Evolutionary conservation across 2,888 invertebrate species (phyloP).

Genomic region (Cryptophagus acutangulus): DNA sequence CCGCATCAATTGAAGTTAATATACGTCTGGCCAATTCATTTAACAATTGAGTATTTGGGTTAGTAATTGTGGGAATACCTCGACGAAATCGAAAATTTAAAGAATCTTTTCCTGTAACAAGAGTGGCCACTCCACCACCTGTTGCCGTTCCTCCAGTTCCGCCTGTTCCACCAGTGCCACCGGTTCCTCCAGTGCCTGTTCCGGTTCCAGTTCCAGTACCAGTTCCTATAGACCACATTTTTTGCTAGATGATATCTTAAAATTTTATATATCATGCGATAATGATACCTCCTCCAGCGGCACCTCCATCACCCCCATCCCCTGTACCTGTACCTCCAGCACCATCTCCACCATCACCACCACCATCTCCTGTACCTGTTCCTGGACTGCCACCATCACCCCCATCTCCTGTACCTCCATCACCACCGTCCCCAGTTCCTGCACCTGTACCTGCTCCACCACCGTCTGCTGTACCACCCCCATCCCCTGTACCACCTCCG

Average conservation of each 20-base stretch:
- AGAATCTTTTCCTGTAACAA: constrained; percentile 22
- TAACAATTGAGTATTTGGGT: constrained; percentile 44
- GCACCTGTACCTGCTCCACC: constrained; percentile 7
- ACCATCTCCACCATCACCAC: constrained; percentile 7
- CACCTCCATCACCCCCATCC: constrained; percentile 5
- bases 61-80: constrained; percentile 37
- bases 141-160: constrained; percentile 12
- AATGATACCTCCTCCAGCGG: constrained; percentile 12
- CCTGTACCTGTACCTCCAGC: constrained; percentile 13
- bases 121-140: constrained; percentile 11
- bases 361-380: constrained; percentile 7
- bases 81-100: constrained; percentile 42
- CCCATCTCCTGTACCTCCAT: constrained; percentile 3
- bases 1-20: constrained; percentile 54
- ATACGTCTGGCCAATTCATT: constrained; percentile 56
- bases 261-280: too few relatives aligned
- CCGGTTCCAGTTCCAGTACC: constrained; percentile 10
- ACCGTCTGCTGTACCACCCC: neutral
- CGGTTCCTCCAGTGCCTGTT: constrained; percentile 8
- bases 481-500: constrained; percentile 1
- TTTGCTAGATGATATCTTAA: too few relatives aligned
- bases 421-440: constrained; percentile 10
- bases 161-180: constrained; percentile 6
- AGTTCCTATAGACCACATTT: too few relatives aligned
- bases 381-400: neutral